Evolutionary conservation across 1,140 invertebrate genomes (phyloP).

Genomic region (Eufriesea mexicana): DNA sequence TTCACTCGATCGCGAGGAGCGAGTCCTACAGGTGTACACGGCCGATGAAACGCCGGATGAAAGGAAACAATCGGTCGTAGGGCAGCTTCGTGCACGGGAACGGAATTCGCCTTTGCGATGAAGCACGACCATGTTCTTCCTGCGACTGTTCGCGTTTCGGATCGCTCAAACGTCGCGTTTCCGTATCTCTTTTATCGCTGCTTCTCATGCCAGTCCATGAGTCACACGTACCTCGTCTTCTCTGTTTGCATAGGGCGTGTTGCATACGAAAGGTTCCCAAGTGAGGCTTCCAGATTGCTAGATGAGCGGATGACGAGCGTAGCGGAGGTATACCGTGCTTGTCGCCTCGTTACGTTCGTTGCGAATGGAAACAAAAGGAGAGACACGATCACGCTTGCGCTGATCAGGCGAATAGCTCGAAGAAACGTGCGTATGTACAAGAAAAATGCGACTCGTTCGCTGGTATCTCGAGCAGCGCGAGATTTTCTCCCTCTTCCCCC

Average conservation of each 20-base stretch:
- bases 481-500: slow-evolving; percentile 19
- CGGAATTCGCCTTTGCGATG: slow-evolving; percentile 7
- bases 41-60: neutral
- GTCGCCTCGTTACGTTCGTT: neutral
- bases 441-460: slow-evolving; percentile 19
- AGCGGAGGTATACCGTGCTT: neutral
- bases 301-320: neutral
- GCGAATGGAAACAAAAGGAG: slow-evolving; percentile 40
- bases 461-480: neutral
- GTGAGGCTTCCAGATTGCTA: neutral
- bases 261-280: neutral
- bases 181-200: neutral
- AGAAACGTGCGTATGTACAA: slow-evolving; percentile 59
- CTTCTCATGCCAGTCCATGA: slow-evolving; percentile 3
- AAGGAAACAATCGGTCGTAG: slow-evolving; percentile 14
- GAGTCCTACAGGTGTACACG: neutral
- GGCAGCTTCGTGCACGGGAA: slow-evolving; percentile 10
- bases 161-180: neutral
- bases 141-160: neutral
- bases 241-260: neutral
- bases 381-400: slow-evolving; percentile 16
- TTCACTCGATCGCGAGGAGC: neutral
- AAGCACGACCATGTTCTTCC: slow-evolving; percentile 13
- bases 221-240: neutral
- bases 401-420: neutral